Conservation (phyloP, 2,113 vertebrate genomes). For the Spea multiplicata region DNA sequence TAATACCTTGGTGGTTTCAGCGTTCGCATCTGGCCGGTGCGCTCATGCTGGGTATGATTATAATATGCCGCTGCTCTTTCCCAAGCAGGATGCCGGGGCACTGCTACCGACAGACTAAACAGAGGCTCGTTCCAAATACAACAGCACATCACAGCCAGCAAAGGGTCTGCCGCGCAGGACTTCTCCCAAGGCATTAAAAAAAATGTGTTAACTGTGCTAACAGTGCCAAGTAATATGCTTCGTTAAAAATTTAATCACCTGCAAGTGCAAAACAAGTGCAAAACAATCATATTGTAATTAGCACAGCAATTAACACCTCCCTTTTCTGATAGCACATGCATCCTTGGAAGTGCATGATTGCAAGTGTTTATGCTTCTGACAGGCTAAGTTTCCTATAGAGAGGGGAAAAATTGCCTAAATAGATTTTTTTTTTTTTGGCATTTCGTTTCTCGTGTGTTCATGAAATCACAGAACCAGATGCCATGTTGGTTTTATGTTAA, state of each 20-base stretch:
- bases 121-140: constrained; percentile 66
- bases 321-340: constrained; percentile 76
- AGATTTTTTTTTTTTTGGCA: constrained; percentile 62
- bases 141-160: constrained; percentile 64
- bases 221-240: constrained; percentile 98
- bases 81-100: constrained; percentile 61
- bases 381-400: constrained; percentile 77
- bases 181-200: constrained; percentile 70
- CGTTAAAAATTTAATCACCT: constrained; percentile 99
- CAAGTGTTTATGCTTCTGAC: constrained; percentile 80
- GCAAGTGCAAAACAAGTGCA: constrained; percentile 99
- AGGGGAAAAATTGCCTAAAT: constrained; percentile 65
- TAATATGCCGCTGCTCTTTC: constrained; percentile 71
- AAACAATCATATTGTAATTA: constrained; percentile 99
- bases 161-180: constrained; percentile 66
- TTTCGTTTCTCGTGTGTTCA: constrained; percentile 52
- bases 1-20: constrained; percentile 74
- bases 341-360: constrained; percentile 78
- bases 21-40: constrained; percentile 73
- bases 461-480: constrained; percentile 61
- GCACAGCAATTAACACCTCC: constrained; percentile 98
- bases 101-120: constrained; percentile 57
- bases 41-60: constrained; percentile 67
- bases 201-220: constrained; percentile 93
- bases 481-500: constrained; percentile 58